Evolutionary conservation across 2,113 vertebrate species (phyloP).

Genomic region (Etia nguti): DNA sequence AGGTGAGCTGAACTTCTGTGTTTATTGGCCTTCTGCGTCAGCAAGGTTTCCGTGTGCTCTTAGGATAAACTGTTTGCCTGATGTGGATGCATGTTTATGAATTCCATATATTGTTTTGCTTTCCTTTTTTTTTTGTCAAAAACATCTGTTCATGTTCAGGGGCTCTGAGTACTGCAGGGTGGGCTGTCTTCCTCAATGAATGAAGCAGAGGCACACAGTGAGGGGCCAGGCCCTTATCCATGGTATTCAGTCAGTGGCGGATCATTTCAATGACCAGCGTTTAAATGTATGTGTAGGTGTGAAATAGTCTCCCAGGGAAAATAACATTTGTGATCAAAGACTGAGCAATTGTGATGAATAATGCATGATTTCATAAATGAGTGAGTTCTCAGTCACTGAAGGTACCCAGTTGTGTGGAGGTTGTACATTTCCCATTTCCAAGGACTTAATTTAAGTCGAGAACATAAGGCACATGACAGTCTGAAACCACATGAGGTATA

Average conservation of each 20-base stretch:
- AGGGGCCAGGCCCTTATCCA: conserved; percentile 21
- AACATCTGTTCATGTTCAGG: conserved; percentile 58
- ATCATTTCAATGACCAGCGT: conserved; percentile 26
- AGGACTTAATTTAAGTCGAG: conserved; percentile 9
- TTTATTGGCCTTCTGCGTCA: conserved; percentile 12
- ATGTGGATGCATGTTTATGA: conserved; percentile 51
- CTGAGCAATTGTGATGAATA: conserved; percentile 32
- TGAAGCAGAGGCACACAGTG: conserved; percentile 14
- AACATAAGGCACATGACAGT: conserved; percentile 13
- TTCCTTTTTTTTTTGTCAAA: conserved; percentile 31
- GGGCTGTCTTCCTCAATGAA: neutral
- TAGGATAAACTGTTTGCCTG: conserved; percentile 46
- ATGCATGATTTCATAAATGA: conserved; percentile 50
- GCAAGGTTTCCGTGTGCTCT: conserved; percentile 2
- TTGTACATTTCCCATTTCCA: neutral
- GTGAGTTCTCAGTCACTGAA: conserved; percentile 31
- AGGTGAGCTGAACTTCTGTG: conserved; percentile 25
- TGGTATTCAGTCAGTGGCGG: conserved; percentile 28
- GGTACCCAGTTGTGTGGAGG: conserved; percentile 13
- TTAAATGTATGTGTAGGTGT: neutral
- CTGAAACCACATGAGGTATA: conserved; percentile 16
- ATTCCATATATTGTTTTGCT: conserved; percentile 45
- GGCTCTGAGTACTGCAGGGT: neutral
- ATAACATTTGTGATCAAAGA: conserved; percentile 47
- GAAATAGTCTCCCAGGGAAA: conserved; percentile 42